These are phyloP conservation scores for Entomobrya multifasciata DNA, from an alignment of 2,888 invertebrate genomes.

Conservation along the genomic window DNA sequence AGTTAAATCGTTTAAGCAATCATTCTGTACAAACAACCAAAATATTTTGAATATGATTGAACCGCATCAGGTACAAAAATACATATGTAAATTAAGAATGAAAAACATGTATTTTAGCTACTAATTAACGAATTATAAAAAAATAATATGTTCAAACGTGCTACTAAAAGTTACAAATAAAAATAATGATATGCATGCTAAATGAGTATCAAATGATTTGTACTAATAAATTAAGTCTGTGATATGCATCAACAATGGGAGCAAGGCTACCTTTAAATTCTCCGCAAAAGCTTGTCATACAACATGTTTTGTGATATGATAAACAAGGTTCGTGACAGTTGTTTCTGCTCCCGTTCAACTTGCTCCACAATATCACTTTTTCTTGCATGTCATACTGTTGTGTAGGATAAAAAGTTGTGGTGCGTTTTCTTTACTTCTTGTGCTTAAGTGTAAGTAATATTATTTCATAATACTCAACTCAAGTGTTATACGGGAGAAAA, in stretches of 20 bases:
- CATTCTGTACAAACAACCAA: too few relatives aligned
- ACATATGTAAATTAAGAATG: too few relatives aligned
- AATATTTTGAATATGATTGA: too few relatives aligned
- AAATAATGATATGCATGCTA: slow-evolving; percentile 36
- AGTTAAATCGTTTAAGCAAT: too few relatives aligned
- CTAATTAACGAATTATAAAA: too few relatives aligned
- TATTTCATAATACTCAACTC: not conserved
- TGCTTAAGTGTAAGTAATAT: not conserved
- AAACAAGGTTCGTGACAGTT: slow-evolving; percentile 60
- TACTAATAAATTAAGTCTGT: slow-evolving; percentile 36
- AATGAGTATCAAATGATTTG: slow-evolving; percentile 31
- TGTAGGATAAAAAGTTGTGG: too few relatives aligned
- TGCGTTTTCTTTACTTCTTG: not conserved
- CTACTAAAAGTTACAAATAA: too few relatives aligned
- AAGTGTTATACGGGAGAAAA: not conserved
- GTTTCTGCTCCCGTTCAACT: not conserved
- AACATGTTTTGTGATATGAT: not conserved
- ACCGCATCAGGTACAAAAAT: too few relatives aligned
- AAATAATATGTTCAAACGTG: too few relatives aligned
- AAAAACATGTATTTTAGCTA: too few relatives aligned
- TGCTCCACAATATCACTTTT: not conserved
- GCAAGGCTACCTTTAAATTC: not conserved
- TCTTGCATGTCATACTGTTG: slow-evolving; percentile 2
- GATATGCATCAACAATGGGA: slow-evolving; percentile 18
- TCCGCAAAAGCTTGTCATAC: slow-evolving; percentile 5